phyloP scores from a whole-genome alignment of 2,888 invertebrate genomes.

The Mythimna loreyi region DNA sequence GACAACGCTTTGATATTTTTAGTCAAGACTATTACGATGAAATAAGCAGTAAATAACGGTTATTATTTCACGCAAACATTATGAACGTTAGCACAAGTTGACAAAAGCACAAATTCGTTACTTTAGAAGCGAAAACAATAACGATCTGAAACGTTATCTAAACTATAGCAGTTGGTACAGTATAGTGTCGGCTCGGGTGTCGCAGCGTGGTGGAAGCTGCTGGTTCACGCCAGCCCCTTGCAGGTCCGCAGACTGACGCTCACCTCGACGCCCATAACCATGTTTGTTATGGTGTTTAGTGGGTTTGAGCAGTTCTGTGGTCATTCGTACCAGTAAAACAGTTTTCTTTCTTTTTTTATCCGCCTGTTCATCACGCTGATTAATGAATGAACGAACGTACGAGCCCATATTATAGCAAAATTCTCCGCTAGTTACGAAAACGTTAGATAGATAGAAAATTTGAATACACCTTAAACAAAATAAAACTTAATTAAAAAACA shows the following conservation, averaged over 20 bases:
- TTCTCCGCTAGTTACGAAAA: neutral
- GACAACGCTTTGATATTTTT: neutral
- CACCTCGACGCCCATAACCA: neutral
- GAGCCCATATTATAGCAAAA: too few relatives aligned
- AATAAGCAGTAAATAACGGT: conserved; percentile 3
- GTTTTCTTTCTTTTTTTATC: neutral
- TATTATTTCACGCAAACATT: conserved; percentile 17
- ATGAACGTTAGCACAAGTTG: neutral
- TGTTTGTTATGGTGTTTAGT: neutral
- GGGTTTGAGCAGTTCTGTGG: neutral
- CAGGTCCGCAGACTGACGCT: neutral
- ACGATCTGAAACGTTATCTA: conserved; percentile 23
- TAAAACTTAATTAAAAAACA: too few relatives aligned
- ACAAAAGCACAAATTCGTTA: conserved; percentile 32
- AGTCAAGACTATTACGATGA: neutral
- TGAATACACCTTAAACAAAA: too few relatives aligned
- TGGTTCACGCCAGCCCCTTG: neutral
- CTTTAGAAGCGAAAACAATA: conserved; percentile 53
- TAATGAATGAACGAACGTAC: neutral
- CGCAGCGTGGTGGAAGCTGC: too few relatives aligned
- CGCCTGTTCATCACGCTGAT: neutral
- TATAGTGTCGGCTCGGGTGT: neutral
- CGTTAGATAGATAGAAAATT: neutral
- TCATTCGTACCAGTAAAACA: neutral
- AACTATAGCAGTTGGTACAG: conserved; percentile 9